These are phyloP conservation scores for Tetanocera ferruginea DNA, from an alignment of 2,888 invertebrate genomes.

Conservation along the genomic window DNA sequence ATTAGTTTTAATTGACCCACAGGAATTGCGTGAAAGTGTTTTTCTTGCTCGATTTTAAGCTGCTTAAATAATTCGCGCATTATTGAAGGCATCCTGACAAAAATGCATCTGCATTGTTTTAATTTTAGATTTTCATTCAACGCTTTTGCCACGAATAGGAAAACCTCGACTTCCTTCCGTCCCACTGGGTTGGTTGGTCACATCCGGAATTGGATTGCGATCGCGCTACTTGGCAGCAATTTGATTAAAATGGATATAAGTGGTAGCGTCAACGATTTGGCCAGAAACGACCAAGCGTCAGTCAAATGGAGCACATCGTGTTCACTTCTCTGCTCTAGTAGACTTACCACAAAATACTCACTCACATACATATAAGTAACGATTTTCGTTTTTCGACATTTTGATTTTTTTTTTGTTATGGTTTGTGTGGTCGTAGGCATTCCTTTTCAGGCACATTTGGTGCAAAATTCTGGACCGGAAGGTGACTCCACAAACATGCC, in stretches of 20 bases:
- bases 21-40: not conserved
- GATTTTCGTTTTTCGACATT: too few relatives aligned
- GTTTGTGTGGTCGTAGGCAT: not conserved
- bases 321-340: not conserved
- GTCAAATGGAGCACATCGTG: not conserved
- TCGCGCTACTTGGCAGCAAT: not conserved
- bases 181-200: not conserved
- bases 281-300: not conserved
- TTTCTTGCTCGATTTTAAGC: not conserved
- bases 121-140: not conserved
- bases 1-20: not conserved
- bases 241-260: not conserved
- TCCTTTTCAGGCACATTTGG: not conserved
- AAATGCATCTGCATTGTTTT: slow-evolving; percentile 39
- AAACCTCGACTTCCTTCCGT: not conserved
- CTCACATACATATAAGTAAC: too few relatives aligned
- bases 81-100: slow-evolving; percentile 37
- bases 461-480: slow-evolving; percentile 1
- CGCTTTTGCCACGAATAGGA: not conserved
- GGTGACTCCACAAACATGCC: slow-evolving; percentile 11
- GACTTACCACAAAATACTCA: slow-evolving; percentile 20
- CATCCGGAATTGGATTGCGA: not conserved
- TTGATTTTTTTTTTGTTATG: slow-evolving; percentile 9
- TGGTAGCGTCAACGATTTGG: not conserved
- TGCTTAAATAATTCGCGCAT: not conserved